These are phyloP conservation scores for Nemotelus nigrinus DNA, from an alignment of 2,888 invertebrate species.

Conservation along the genomic window DNA sequence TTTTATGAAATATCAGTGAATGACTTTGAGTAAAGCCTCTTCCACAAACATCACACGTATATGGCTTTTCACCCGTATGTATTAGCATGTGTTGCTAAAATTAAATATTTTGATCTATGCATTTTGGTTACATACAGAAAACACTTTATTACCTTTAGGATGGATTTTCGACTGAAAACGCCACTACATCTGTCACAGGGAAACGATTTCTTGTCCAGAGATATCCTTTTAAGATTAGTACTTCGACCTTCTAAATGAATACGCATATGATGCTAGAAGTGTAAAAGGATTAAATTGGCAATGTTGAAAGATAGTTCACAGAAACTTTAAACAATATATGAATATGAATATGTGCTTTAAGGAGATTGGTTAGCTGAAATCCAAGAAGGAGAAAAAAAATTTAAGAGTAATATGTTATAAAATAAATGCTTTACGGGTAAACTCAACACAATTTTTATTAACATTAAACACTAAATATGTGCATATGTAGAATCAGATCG, in stretches of 20 bases:
- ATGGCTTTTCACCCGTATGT: slow-evolving; percentile 46
- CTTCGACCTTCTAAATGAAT: slow-evolving; percentile 56
- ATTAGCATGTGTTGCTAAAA: slow-evolving; percentile 60
- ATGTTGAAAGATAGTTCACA: too few relatives aligned
- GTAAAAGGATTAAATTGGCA: too few relatives aligned
- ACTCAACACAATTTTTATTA: too few relatives aligned
- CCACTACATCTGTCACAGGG: slow-evolving; percentile 54
- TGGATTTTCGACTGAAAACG: background rate
- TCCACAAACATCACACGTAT: slow-evolving; percentile 53
- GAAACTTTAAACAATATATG: too few relatives aligned
- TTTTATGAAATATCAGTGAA: slow-evolving; percentile 53
- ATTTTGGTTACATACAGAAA: background rate
- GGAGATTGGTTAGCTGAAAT: too few relatives aligned
- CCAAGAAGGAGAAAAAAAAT: too few relatives aligned
- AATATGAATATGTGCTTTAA: too few relatives aligned
- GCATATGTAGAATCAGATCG: too few relatives aligned
- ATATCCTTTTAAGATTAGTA: slow-evolving; percentile 43
- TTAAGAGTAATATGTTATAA: too few relatives aligned
- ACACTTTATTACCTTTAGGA: slow-evolving; percentile 12
- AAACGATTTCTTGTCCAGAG: slow-evolving; percentile 58
- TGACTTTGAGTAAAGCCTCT: slow-evolving; percentile 60
- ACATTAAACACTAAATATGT: too few relatives aligned
- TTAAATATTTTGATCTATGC: background rate
- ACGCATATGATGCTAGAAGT: slow-evolving; percentile 19
- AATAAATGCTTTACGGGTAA: too few relatives aligned